These are phyloP conservation scores for Papilio polytes DNA, from an alignment of 1,140 invertebrate genomes.

Conservation along the genomic window DNA sequence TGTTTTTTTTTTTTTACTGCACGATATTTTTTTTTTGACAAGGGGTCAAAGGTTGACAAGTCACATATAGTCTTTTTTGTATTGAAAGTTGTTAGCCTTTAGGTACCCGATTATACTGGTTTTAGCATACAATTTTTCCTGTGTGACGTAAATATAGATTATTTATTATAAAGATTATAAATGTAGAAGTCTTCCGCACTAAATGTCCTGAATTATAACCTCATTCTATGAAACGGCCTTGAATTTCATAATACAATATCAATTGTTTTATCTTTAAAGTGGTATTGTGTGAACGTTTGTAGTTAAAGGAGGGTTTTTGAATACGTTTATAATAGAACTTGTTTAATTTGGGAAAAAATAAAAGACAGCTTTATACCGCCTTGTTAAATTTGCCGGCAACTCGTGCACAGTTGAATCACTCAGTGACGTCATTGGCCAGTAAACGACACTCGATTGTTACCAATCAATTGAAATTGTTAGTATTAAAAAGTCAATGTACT, in stretches of 20 bases:
- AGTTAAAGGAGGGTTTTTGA: not conserved
- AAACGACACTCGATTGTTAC: constrained; percentile 1
- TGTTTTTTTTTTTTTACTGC: no score
- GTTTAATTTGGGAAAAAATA: not conserved
- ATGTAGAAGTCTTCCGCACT: not conserved
- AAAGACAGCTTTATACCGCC: not conserved
- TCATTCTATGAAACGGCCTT: not conserved
- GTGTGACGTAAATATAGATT: not conserved
- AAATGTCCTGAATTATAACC: not conserved
- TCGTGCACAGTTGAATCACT: constrained; percentile 2
- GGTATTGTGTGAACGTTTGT: not conserved
- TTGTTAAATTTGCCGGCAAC: not conserved
- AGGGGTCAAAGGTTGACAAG: no score
- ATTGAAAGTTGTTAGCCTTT: no score
- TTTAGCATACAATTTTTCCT: no score
- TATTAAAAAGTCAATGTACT: not conserved
- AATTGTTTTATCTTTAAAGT: not conserved
- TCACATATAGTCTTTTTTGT: not conserved
- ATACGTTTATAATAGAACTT: not conserved
- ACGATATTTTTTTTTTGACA: not conserved
- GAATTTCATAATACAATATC: not conserved
- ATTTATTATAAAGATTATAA: not conserved
- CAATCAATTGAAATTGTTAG: constrained; percentile 9
- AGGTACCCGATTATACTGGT: no score
- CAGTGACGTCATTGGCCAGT: constrained; percentile 6